Evolutionary conservation across 2,113 vertebrate genomes (phyloP), one percentile per base, ranked within the genome.

Genomic region (Mirounga angustirostris): DNA sequence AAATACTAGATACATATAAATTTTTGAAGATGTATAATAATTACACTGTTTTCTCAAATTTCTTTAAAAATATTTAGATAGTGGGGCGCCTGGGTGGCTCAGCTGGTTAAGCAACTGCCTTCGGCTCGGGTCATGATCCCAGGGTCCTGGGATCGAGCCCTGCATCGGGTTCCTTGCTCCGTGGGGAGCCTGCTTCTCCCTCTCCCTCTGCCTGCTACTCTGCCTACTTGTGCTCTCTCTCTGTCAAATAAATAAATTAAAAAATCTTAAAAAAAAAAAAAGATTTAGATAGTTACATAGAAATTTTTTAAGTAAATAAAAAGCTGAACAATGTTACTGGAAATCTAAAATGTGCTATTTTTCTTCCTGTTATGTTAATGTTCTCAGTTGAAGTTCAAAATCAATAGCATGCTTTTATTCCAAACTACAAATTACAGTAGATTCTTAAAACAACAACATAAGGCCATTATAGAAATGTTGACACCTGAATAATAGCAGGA

Each of bases 381-480:
- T 65, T 78, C 74, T 82, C 67, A 67, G 50, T 22, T 87, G 74
- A 90, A 79, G 76, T 79, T 90, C 43, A 82, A 79, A 90, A 82
- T 56, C 80, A 93, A 78, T 28, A 30, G 8, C 7, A 58, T 82
- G 15, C 50, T 82, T 88, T 95, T 76, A 81, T 28, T 93, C 43
- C 59, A 67, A 56, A 78, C 58, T 22, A 50, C 43, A 95, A 95
- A 76, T 78, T 40, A 96, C 19, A 69, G 58, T 21, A 76, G 61
- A 65, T 65, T 93, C 65, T 93, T 82, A 2, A 54, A 76, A 86
- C 5, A 63, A 63, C 30, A 94, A 56, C 2, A 1, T 28, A 90
- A 94, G 69, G 40, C 67, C 73, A 36, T 54, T 59, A 46, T 43
- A 82, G 95, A 95, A 96, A 40, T 82, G 85, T 81, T 95, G 93